Base-by-base conservation (phyloP, 2,888 invertebrate species). In the Eupsilia transversa region DNA sequence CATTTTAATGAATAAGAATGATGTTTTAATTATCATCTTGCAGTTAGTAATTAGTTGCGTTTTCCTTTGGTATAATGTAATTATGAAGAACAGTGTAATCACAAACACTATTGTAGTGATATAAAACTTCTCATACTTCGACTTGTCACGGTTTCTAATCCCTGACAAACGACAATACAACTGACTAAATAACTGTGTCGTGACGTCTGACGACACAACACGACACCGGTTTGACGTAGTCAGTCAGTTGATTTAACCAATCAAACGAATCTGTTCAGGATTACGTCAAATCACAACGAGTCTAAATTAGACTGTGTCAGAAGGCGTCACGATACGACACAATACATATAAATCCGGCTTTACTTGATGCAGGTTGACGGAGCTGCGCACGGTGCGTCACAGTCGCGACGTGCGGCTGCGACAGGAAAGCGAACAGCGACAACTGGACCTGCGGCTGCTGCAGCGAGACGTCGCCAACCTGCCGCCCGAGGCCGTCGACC, bases 341-440 rank as follows among this genome's bases (percentile, higher is more conserved):
- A 27, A 30, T 7, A 20, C 9, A 30, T 56, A 0, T 17, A 56
- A 56, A 57, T 33, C 10, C 3, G 57, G 30, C 20, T 20, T 38
- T 59, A 41, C 35, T 41, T 49, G 35, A 5, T 17, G 14, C 66
- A 88, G 98, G 93, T 94, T 98, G 88, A 97, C 98, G 12, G 98
- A 98, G 94, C 93, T 98, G 85, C 98, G 97, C 88, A 97, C 97
- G 74, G 97, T 98, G 81, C 97, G 97, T 82, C 98, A 98, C 92
- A 97, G 97, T 86, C 97, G 97, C 89, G 98, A 98, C 93, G 98
- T 98, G 87, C 96, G 97, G 65, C 94, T 98, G 84, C 97, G 97
- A 65, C 97, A 98, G 79, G 98, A 98, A 86, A 97, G 98, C 89
- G 98, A 98, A 85, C 96, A 97, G 87, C 97, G 98, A 41, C 97